A percentile compares a stretch with the other conserved stretches of the same genome.
Conservation (phyloP, 2,888 invertebrate genomes). For the Lasiommata megera region DNA sequence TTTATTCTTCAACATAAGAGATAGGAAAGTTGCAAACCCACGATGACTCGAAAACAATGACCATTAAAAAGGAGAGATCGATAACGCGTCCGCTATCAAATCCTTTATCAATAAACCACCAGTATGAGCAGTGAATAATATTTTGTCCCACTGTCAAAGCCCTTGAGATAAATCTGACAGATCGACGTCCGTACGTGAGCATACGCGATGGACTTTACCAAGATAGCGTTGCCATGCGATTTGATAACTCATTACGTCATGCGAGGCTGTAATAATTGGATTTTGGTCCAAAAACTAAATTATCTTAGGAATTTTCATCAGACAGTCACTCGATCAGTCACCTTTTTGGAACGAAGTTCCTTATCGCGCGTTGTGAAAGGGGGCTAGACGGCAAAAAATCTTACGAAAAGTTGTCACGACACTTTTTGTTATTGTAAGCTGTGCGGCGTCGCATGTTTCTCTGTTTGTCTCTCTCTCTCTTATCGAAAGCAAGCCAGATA, state of each 20-base stretch:
- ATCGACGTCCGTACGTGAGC: slow-evolving; percentile 11
- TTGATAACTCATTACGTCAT: background rate
- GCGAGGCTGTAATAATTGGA: background rate
- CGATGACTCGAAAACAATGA: background rate
- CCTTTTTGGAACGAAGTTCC: no score
- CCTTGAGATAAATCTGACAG: slow-evolving; percentile 27
- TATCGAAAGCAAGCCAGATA: no score
- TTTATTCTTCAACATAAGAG: background rate
- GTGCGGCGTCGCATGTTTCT: no score
- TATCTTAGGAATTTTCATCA: no score
- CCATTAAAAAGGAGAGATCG: background rate
- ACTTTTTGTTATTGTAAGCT: no score
- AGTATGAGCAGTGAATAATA: slow-evolving; percentile 1
- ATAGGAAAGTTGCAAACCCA: background rate
- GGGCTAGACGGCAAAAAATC: no score
- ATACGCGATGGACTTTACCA: slow-evolving; percentile 9
- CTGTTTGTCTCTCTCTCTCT: no score
- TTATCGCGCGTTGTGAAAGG: no score
- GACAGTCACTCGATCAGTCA: no score
- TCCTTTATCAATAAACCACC: background rate
- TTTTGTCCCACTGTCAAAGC: slow-evolving; percentile 16
- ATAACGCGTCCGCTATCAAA: background rate
- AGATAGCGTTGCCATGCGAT: slow-evolving; percentile 16
- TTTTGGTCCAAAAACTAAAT: no score
- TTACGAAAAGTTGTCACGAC: no score